Evolutionary conservation across 2,888 invertebrate species (phyloP).

Genomic region (Gandaritis pyraliata): DNA sequence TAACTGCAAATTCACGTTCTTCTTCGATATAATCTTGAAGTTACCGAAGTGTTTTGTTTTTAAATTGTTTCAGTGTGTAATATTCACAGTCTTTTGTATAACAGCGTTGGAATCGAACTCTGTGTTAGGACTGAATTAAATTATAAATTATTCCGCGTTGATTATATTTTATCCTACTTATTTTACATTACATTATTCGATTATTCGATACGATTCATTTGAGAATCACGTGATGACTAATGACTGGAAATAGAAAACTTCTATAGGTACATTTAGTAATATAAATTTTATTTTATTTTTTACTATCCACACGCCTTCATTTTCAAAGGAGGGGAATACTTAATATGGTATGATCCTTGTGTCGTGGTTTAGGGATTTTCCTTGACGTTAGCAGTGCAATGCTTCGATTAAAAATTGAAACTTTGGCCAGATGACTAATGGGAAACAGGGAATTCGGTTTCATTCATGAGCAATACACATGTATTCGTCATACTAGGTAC

Average conservation of each 20-base stretch:
- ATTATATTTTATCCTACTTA: background rate
- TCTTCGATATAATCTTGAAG: no score
- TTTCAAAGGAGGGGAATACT: background rate
- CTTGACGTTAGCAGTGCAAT: background rate
- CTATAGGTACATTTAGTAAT: background rate
- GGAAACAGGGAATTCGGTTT: background rate
- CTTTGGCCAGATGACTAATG: conserved; percentile 13
- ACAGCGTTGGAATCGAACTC: background rate
- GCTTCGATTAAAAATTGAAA: background rate
- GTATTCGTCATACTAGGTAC: no score
- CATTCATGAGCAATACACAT: conserved; percentile 3
- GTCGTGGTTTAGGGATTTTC: background rate
- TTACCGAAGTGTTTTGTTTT: no score
- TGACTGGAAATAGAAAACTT: conserved; percentile 1
- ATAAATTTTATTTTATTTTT: background rate
- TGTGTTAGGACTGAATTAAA: background rate
- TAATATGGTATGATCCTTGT: background rate
- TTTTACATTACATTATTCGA: background rate
- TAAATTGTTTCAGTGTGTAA: background rate
- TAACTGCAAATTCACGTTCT: no score
- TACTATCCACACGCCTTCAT: no score
- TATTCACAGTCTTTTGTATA: background rate
- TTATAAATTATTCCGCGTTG: background rate
- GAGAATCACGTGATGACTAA: background rate
- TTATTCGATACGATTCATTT: background rate